phyloP scores from a whole-genome alignment of 2,888 invertebrate species.

The Mermis nigrescens region DNA sequence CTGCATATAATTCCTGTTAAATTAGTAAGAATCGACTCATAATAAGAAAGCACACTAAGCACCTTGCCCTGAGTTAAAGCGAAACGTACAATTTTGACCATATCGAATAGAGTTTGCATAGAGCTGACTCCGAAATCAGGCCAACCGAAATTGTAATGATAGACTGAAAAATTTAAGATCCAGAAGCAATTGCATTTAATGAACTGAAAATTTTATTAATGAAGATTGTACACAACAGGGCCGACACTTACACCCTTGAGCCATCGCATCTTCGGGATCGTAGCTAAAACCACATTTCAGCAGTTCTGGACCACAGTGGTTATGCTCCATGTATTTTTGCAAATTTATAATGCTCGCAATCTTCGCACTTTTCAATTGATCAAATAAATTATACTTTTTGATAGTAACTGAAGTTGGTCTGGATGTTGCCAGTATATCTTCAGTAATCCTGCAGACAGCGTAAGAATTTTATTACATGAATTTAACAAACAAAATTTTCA shows the following conservation, averaged over 20 bases:
- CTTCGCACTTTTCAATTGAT: conserved; percentile 37
- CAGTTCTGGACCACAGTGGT: conserved; percentile 56
- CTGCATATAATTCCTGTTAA: too few species aligned
- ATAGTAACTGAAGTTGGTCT: conserved; percentile 57
- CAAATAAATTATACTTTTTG: conserved; percentile 47
- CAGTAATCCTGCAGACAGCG: conserved; percentile 54
- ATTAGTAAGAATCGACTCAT: too few species aligned
- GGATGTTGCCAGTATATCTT: conserved; percentile 69
- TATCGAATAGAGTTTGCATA: conserved; percentile 55
- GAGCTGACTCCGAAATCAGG: conserved; percentile 64
- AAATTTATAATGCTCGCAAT: conserved; percentile 66
- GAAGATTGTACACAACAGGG: neutral
- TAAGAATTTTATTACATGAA: too few species aligned
- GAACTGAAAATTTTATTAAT: too few species aligned
- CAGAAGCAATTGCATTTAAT: too few species aligned
- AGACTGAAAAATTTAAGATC: conserved; percentile 51
- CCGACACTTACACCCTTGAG: conserved; percentile 50
- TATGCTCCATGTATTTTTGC: conserved; percentile 63
- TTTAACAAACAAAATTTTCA: too few species aligned
- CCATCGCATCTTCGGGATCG: conserved; percentile 62
- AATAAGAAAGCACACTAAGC: too few species aligned
- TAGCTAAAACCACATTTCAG: conserved; percentile 62
- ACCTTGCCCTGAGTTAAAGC: conserved; percentile 58
- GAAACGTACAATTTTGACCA: conserved; percentile 73
- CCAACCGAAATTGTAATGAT: conserved; percentile 70